Conservation (phyloP, 2,113 vertebrate species). For the Nipponia nippon region DNA sequence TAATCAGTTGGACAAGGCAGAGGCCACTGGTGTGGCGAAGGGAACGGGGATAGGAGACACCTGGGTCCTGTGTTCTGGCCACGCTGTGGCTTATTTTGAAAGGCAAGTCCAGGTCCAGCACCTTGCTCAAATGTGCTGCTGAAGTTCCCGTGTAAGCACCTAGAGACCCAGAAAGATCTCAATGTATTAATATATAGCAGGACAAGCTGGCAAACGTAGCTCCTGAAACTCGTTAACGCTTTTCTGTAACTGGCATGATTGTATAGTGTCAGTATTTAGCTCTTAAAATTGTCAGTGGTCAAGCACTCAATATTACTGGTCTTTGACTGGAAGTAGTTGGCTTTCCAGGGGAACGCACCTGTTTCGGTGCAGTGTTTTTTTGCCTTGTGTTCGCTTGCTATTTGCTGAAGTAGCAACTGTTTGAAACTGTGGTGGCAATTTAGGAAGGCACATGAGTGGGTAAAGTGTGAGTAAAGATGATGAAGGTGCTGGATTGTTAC, state of each 20-base stretch:
- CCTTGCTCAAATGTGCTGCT: neutral
- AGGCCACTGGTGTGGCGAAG: neutral
- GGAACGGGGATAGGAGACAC: neutral
- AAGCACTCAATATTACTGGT: fast-evolving
- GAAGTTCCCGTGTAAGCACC: neutral
- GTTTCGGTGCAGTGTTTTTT: fast-evolving
- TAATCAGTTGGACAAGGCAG: neutral
- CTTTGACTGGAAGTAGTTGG: neutral
- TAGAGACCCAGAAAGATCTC: neutral
- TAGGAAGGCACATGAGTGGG: neutral
- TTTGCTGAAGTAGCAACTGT: neutral
- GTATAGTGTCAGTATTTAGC: neutral
- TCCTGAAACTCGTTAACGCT: fast-evolving
- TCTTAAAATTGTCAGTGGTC: neutral
- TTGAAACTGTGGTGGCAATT: neutral
- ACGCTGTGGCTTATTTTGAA: neutral
- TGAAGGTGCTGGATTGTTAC: neutral
- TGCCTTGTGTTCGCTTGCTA: neutral
- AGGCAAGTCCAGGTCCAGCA: neutral
- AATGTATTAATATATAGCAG: neutral
- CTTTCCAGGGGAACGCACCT: neutral
- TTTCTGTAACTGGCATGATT: neutral
- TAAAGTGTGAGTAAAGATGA: neutral
- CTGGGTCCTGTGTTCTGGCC: neutral
- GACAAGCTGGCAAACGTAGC: neutral